These are phyloP conservation scores for Leptopterna dolabrata DNA, from an alignment of 2,888 invertebrate species.

Conservation along the genomic window DNA sequence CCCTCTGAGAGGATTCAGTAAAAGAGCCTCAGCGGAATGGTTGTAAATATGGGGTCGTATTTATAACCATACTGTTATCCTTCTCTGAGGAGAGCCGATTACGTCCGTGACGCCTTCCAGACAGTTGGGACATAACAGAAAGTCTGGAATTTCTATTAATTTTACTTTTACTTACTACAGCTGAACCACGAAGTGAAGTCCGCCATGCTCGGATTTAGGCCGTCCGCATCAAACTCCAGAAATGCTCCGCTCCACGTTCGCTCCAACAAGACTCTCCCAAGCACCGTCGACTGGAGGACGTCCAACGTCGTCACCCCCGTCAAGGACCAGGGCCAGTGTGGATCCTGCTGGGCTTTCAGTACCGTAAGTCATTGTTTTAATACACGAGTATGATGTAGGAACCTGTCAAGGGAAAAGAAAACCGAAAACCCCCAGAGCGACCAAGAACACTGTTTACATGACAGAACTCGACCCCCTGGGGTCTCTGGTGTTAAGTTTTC, in stretches of 20 bases:
- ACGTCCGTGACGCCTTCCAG: no score
- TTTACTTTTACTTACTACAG: background rate
- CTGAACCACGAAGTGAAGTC: conserved; percentile 24
- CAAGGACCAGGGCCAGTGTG: conserved; percentile 86
- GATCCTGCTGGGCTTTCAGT: conserved; percentile 89
- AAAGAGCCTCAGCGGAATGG: no score
- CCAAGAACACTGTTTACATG: no score
- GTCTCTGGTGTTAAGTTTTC: no score
- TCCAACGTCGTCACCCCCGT: conserved; percentile 88
- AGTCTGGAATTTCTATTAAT: no score
- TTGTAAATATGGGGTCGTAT: no score
- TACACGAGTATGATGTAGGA: background rate
- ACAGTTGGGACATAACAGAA: no score
- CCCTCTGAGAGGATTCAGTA: no score
- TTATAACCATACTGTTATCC: no score
- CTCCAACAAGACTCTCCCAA: conserved; percentile 78
- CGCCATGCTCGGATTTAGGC: conserved; percentile 11
- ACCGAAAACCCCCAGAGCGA: no score
- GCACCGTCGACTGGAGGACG: conserved; percentile 84
- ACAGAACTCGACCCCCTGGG: no score
- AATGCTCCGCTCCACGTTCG: conserved; percentile 68
- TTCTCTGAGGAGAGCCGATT: no score
- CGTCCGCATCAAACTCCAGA: background rate
- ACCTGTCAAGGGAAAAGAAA: background rate
- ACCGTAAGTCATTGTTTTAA: conserved; percentile 71